Conservation (phyloP, 2,888 invertebrate species). For the Scaptomyza cyrtandrae region DNA sequence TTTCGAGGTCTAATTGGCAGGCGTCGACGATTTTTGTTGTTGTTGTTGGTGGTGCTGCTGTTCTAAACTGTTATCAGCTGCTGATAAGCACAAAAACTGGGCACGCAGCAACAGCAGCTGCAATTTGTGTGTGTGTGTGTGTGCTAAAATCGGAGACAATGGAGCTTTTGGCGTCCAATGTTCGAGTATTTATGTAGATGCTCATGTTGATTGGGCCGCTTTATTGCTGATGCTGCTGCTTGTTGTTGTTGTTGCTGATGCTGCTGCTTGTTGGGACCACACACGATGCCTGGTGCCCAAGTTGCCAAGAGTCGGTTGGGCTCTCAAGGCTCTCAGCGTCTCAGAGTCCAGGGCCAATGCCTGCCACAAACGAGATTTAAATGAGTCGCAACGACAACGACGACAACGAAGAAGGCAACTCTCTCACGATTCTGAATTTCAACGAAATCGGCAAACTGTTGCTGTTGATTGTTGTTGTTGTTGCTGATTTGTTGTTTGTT, state of each 20-base stretch:
- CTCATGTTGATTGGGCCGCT: conserved; percentile 64
- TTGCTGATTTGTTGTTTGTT: conserved; percentile 1
- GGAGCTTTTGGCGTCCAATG: conserved; percentile 37
- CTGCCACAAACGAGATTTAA: conserved; percentile 79
- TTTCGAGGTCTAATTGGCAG: conserved; percentile 66
- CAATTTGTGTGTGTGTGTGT: conserved; percentile 2
- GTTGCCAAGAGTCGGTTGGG: conserved; percentile 39
- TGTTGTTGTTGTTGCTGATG: conserved; percentile 24
- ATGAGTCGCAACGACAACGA: conserved; percentile 75
- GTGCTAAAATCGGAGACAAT: conserved; percentile 49
- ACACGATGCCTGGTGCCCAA: conserved; percentile 59
- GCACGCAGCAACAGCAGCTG: conserved; percentile 23
- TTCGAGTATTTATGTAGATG: conserved; percentile 66
- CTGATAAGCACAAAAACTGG: conserved; percentile 38
- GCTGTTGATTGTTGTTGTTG: conserved; percentile 30
- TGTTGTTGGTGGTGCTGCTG: conserved; percentile 4
- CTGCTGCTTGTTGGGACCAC: conserved; percentile 62
- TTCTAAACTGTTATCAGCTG: conserved; percentile 34
- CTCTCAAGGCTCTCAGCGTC: conserved; percentile 36
- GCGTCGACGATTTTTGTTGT: conserved; percentile 33
- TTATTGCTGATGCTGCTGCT: conserved; percentile 47
- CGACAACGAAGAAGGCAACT: conserved; percentile 44
- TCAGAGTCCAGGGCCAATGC: conserved; percentile 40
- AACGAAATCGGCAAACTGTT: conserved; percentile 70
- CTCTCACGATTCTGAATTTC: conserved; percentile 80